Base-by-base conservation (phyloP, 2,888 invertebrate species). In the Melipona bicolor region DNA sequence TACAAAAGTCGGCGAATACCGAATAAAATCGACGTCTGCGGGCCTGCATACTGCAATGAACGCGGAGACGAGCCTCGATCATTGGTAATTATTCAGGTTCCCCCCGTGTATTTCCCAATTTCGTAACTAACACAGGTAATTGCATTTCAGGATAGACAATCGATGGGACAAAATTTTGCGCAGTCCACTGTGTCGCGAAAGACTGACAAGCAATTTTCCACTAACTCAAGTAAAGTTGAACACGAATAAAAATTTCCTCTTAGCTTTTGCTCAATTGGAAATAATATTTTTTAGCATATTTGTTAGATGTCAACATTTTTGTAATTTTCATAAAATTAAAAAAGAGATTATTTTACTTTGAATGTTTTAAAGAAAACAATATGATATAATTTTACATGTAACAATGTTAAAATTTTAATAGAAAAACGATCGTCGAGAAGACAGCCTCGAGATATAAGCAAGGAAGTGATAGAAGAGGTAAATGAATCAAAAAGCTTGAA, bases 1-100 rank as follows among this genome's bases (percentile, higher is more conserved):
- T 93, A 93, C 84, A 89, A 85, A 43, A 81, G 92, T 36, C 88
- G 90, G 36, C 79, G 77, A 52, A 56, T 89, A n/a, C 24, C 71
- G 9, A 67, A 36, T 17, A 88, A 89, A 68, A 24, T 61, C n/a
- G 89, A 89, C 5, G 78, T 86, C 13, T 90, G 90, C 49, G 85
- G 76, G 9, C 77, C 83, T 24, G 0, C 17, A 24, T 85, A 81
- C 49, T 89, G 88, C 62, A 70, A 77, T 1, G 76, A 65, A 56
- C 64, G 24, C 19, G 67, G 32, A 21, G 73, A 69, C 5, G 84
- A 76, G 27, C 27, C 19, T 65, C 80, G 50, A 76, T n/a, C 36
- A 9, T 6, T 68, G 72, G 89, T 88, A 50, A 84, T 65, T 54
- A 65, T 77, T 50, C 15, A 43, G 43, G 56, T 43, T 67, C 5